Conservation (phyloP, 2,797 vertebrate species). For the Silurus aristotelis region DNA sequence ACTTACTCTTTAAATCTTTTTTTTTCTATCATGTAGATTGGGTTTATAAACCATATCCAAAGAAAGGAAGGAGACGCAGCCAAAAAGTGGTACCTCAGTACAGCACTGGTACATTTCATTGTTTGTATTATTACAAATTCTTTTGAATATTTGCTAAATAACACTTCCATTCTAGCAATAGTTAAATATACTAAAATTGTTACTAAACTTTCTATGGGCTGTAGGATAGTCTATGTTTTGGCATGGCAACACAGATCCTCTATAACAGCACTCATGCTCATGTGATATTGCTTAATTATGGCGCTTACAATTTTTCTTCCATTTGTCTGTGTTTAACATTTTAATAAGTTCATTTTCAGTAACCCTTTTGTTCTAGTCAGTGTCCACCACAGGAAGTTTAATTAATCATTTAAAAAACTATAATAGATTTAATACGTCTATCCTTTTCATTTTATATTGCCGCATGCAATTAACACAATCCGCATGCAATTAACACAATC, state of each 20-base stretch:
- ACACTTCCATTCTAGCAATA: background rate
- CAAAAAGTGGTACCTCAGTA: slow-evolving; percentile 47
- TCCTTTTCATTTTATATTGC: background rate
- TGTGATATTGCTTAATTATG: background rate
- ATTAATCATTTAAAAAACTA: background rate
- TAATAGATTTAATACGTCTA: background rate
- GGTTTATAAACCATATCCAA: slow-evolving; percentile 75
- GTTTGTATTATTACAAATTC: background rate
- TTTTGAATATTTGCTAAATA: background rate
- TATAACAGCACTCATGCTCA: background rate
- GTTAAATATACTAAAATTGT: background rate
- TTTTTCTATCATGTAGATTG: slow-evolving; percentile 68
- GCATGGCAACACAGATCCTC: too few species aligned
- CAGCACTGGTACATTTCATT: background rate
- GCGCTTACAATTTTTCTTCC: background rate
- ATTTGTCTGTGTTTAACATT: background rate
- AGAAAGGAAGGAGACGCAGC: slow-evolving; percentile 71
- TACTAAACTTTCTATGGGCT: too few species aligned
- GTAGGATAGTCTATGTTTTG: too few species aligned
- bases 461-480: too few species aligned
- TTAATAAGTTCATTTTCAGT: background rate
- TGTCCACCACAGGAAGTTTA: background rate
- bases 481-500: background rate
- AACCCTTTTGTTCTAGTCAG: background rate
- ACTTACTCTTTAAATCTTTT: background rate